Conservation (phyloP, 1,140 invertebrate genomes). For the Fopius arisanus region DNA sequence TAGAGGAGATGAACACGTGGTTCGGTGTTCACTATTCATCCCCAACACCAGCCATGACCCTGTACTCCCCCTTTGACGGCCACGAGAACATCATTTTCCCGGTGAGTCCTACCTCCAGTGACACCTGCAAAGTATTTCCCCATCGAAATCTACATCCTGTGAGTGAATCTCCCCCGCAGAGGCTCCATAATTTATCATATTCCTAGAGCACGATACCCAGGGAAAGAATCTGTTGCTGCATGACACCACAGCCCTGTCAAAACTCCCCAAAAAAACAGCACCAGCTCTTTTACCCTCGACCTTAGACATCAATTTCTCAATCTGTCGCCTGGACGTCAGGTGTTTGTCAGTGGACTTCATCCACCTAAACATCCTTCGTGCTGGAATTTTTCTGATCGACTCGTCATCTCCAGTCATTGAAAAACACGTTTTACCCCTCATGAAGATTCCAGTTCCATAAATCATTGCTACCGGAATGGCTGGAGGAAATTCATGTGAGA, state of each 20-base stretch:
- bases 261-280: slow-evolving; percentile 31
- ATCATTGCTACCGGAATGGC: slow-evolving; percentile 37
- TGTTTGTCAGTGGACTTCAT: not conserved
- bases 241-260: slow-evolving; percentile 31
- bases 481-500: slow-evolving; percentile 31
- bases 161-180: slow-evolving; percentile 32
- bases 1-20: slow-evolving; percentile 72
- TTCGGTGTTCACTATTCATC: slow-evolving; percentile 72
- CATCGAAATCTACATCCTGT: slow-evolving; percentile 38
- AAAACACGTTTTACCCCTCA: slow-evolving; percentile 31
- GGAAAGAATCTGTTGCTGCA: slow-evolving; percentile 40
- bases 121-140: slow-evolving; percentile 40
- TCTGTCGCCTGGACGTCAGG: not conserved
- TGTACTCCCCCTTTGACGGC: slow-evolving; percentile 73
- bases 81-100: slow-evolving; percentile 72
- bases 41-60: slow-evolving; percentile 69
- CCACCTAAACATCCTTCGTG: slow-evolving; percentile 33
- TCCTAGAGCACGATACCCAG: slow-evolving; percentile 41
- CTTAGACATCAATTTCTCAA: slow-evolving; percentile 31
- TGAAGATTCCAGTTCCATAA: slow-evolving; percentile 44
- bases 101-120: slow-evolving; percentile 52
- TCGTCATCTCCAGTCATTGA: slow-evolving; percentile 41
- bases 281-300: slow-evolving; percentile 23
- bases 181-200: slow-evolving; percentile 39
- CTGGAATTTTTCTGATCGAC: slow-evolving; percentile 36